Conservation (phyloP, 2,888 invertebrate genomes). For the Polia nebulosa region DNA sequence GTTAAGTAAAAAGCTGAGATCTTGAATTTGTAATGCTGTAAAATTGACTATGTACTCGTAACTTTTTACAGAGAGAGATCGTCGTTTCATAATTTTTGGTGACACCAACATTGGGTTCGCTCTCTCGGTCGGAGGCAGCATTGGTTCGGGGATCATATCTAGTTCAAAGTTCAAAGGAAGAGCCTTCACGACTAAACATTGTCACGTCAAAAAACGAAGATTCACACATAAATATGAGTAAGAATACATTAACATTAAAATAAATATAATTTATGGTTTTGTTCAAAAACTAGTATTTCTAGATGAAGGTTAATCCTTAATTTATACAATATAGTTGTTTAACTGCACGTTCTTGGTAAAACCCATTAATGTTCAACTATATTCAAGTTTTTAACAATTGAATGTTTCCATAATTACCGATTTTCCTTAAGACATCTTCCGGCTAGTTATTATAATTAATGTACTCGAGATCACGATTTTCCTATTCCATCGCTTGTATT, state of each 20-base stretch:
- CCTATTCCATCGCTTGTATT: neutral
- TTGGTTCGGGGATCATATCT: constrained; percentile 44
- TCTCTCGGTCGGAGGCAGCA: constrained; percentile 45
- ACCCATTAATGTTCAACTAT: neutral
- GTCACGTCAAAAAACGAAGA: constrained; percentile 29
- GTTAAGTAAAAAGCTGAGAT: neutral
- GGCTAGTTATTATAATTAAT: neutral
- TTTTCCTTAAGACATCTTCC: neutral
- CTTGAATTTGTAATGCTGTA: neutral
- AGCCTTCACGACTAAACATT: constrained; percentile 29
- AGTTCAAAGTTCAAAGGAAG: constrained; percentile 44
- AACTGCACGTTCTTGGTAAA: neutral
- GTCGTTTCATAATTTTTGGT: constrained; percentile 45
- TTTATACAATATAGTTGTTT: too few species aligned
- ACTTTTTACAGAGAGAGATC: constrained; percentile 36
- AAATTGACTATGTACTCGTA: neutral
- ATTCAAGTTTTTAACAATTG: neutral
- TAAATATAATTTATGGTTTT: neutral
- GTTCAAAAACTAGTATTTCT: too few species aligned
- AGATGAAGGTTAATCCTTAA: too few species aligned
- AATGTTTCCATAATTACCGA: neutral
- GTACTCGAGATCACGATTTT: neutral
- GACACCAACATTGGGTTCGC: constrained; percentile 45
- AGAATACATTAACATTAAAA: constrained; percentile 11
- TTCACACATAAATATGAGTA: constrained; percentile 35